phyloP scores from a whole-genome alignment of 2,888 invertebrate genomes.

The Hedychridium roseum region DNA sequence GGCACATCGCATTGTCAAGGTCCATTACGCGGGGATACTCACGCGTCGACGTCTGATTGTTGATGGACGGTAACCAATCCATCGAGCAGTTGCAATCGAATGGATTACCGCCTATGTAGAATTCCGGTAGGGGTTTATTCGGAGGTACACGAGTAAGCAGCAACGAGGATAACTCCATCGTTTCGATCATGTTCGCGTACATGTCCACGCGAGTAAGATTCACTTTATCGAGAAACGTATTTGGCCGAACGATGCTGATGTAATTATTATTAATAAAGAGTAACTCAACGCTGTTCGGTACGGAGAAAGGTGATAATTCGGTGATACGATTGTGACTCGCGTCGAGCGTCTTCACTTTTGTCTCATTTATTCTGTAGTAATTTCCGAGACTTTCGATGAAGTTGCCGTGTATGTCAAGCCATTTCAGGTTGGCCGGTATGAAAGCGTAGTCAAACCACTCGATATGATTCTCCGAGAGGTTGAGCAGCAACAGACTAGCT shows the following conservation, averaged over 20 bases:
- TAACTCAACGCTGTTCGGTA: constrained; percentile 87
- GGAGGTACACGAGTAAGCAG: constrained; percentile 78
- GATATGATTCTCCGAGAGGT: constrained; percentile 89
- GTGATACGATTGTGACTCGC: constrained; percentile 89
- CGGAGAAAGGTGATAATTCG: constrained; percentile 82
- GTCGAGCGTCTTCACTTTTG: constrained; percentile 81
- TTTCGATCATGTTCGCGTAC: constrained; percentile 86
- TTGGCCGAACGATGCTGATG: constrained; percentile 80
- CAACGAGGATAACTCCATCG: constrained; percentile 82
- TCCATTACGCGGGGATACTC: constrained; percentile 91
- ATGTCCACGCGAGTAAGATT: constrained; percentile 88
- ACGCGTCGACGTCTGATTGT: constrained; percentile 82
- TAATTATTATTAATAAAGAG: constrained; percentile 90
- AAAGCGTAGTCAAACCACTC: constrained; percentile 95
- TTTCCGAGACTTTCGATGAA: constrained; percentile 88
- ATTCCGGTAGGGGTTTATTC: constrained; percentile 82
- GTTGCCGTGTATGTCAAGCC: constrained; percentile 91
- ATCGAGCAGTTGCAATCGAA: constrained; percentile 94
- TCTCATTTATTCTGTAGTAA: constrained; percentile 79
- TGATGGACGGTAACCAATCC: constrained; percentile 93
- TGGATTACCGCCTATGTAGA: constrained; percentile 92
- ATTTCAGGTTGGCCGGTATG: constrained; percentile 87
- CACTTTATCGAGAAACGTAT: constrained; percentile 86
- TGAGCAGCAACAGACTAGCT: constrained; percentile 85
- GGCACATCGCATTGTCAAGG: constrained; percentile 86